Evolutionary conservation across 64 coral and sea anemone genomes (phyloP), one percentile per base, ranked within the genome.

Genomic region (Platygyra sinensis): DNA sequence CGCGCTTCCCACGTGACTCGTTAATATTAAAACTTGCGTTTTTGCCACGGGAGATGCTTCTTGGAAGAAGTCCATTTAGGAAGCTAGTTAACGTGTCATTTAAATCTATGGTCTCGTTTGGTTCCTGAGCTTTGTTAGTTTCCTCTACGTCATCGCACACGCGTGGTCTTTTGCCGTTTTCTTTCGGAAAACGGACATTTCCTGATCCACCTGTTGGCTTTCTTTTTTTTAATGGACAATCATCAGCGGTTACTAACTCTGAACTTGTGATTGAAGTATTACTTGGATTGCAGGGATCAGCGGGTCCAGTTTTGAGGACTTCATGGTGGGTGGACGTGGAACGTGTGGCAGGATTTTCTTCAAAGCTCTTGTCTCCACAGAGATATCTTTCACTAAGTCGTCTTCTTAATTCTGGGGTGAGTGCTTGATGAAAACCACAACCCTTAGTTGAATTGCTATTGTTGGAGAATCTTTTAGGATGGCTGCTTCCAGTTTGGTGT

Each of bases 291-390:
- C 19, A 28, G 31, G 14, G 20, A 28, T 13, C 62, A 71, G 62
- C 1, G 10, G 63, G 27, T 71, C 38, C 16, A 7, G 22, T 85
- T 85, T 72, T 46, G 36, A 46, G 25, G 20, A 17, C n/a, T 16
- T 71, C 63, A 28, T 16, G 0, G 25, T 2, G 10, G 3, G 20
- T 25, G 11, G 36, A 51, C 38, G 36, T 7, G 5, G 2, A 1
- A 51, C 13, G 22, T 28, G 81, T 22, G 8, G 65, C 12, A 25
- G 81, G 63, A 17, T 49, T 72, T 50, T 85, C 81, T 15, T 72
- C 81, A 85, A 71, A 85, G 60, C 81, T 85, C 50, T 29, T 67
- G 51, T 85, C 81, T 72, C 81, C 81, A 29, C 81, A 85, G 0
- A 85, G 81, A 32, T 85, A 85, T 22, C 39, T 17, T 36, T 85